phyloP scores from a whole-genome alignment of 2,888 invertebrate genomes.

The Pharmacophagus antenor region DNA sequence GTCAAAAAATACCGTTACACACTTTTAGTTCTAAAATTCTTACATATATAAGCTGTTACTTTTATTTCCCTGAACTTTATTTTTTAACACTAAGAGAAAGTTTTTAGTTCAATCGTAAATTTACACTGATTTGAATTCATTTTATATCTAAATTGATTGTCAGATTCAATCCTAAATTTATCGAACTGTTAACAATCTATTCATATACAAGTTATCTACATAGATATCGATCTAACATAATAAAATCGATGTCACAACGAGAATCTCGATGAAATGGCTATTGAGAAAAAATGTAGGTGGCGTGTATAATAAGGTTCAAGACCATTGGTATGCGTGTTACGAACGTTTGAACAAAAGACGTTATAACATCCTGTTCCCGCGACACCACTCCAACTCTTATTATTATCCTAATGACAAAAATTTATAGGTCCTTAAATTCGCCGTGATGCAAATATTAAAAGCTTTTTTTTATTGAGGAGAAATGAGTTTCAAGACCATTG shows the following conservation, averaged over 20 bases:
- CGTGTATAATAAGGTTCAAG: conserved; percentile 47
- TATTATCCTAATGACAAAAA: conserved; percentile 79
- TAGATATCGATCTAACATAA: conserved; percentile 30
- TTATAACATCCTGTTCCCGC: conserved; percentile 77
- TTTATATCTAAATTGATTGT: conserved; percentile 8
- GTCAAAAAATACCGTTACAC: neutral
- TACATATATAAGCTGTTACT: neutral
- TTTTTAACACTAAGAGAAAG: conserved; percentile 1
- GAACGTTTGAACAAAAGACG: conserved; percentile 73
- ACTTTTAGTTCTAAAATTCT: neutral
- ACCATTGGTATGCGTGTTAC: conserved; percentile 75
- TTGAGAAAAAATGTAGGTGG: conserved; percentile 52
- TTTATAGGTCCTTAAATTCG: conserved; percentile 77
- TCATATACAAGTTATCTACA: conserved; percentile 23
- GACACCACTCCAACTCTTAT: conserved; percentile 69
- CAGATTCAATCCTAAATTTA: conserved; percentile 15
- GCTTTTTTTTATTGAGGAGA: conserved; percentile 48
- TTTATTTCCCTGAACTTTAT: neutral
- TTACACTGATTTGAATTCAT: conserved; percentile 13
- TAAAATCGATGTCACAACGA: conserved; percentile 30
- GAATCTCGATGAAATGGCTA: conserved; percentile 45
- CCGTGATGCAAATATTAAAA: conserved; percentile 74
- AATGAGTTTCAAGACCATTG: conserved; percentile 41
- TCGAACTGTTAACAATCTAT: conserved; percentile 21
- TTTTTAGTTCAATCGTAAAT: conserved; percentile 6